Percentiles rank a stretch among this genome's conserved stretches.
phyloP scores from a whole-genome alignment of 1,140 invertebrate genomes.

The Drosophila kikkawai region DNA sequence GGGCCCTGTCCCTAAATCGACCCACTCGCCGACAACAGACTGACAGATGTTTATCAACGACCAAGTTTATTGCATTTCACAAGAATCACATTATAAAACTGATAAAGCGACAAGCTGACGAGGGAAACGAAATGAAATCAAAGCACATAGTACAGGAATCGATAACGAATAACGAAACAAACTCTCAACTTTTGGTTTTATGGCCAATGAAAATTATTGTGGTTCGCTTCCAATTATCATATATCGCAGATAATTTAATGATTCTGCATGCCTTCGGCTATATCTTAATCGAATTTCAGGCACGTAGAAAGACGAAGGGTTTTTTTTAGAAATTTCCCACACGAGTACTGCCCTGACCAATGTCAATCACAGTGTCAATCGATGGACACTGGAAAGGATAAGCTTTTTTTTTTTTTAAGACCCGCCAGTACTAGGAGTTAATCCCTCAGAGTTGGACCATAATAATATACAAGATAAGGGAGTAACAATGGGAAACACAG shows the following conservation, averaged over 20 bases:
- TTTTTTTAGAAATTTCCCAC: conserved; percentile 10
- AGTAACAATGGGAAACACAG: neutral
- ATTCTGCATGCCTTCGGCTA: neutral
- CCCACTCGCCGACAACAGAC: conserved; percentile 25
- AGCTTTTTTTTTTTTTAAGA: conserved; percentile 3
- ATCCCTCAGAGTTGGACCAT: neutral
- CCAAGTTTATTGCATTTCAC: conserved; percentile 72
- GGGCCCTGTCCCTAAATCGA: conserved; percentile 14
- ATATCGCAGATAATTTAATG: conserved; percentile 30
- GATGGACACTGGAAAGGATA: conserved; percentile 3
- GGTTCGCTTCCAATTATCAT: conserved; percentile 41
- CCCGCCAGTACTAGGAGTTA: neutral
- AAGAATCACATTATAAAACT: conserved; percentile 76
- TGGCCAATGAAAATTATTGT: conserved; percentile 35
- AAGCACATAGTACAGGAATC: conserved; percentile 25
- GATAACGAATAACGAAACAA: conserved; percentile 26
- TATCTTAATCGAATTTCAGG: conserved; percentile 19
- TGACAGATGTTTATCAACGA: conserved; percentile 77
- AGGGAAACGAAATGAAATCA: conserved; percentile 37
- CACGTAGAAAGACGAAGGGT: conserved; percentile 32
- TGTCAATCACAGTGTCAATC: conserved; percentile 55
- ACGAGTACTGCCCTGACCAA: conserved; percentile 8
- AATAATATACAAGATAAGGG: conserved; percentile 24
- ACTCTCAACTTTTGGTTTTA: conserved; percentile 27
- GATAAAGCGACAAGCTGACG: conserved; percentile 50